These are phyloP conservation scores for Pantelozetes paolii DNA, from an alignment of 2,888 invertebrate species.

Conservation along the genomic window DNA sequence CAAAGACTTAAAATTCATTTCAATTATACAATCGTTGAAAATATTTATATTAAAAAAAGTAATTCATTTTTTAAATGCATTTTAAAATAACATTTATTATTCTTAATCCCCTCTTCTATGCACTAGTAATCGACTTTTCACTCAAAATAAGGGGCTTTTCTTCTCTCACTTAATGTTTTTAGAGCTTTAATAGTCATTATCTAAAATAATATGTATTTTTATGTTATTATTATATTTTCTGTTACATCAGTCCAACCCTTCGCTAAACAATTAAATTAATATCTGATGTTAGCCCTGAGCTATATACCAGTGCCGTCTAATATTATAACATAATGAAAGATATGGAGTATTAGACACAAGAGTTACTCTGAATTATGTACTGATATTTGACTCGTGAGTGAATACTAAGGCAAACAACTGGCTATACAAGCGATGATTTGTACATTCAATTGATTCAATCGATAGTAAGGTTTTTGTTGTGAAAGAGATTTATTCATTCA, in stretches of 20 bases:
- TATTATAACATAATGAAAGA: not conserved
- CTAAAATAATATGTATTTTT: not conserved
- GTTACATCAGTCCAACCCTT: not conserved
- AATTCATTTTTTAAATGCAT: too few species aligned
- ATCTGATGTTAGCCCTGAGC: not conserved
- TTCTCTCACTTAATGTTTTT: not conserved
- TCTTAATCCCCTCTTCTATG: not conserved
- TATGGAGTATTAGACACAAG: not conserved
- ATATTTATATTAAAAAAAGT: too few species aligned
- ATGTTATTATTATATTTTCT: not conserved
- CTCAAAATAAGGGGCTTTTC: not conserved
- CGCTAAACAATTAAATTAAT: not conserved
- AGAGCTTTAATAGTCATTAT: not conserved
- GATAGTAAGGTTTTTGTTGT: not conserved
- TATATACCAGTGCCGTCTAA: not conserved
- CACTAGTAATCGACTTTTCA: not conserved
- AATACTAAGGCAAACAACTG: not conserved
- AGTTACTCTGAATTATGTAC: not conserved
- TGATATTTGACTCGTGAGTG: not conserved
- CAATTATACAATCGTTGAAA: too few species aligned
- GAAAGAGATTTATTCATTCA: conserved; percentile 10
- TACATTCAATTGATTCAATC: not conserved
- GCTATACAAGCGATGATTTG: not conserved
- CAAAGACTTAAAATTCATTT: too few species aligned
- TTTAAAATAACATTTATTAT: too few species aligned